Base-by-base conservation (phyloP, 1,140 invertebrate species). In the Drosophila santomea region DNA sequence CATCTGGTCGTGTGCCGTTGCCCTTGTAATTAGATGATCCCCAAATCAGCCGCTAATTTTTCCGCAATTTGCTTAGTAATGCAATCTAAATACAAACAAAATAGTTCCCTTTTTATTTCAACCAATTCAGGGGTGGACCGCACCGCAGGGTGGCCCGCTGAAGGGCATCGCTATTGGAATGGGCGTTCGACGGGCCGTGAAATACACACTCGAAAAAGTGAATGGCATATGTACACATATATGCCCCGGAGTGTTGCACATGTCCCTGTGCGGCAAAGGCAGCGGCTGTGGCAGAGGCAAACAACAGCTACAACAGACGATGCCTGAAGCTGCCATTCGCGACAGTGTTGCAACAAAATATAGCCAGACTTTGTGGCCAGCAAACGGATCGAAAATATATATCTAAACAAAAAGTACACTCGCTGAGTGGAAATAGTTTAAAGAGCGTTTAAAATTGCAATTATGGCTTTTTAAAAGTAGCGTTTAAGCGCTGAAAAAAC, bases 61-160 rank as follows among this genome's bases (percentile, higher is more conserved):
- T 92, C 91, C 91, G 90, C 90, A 92, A 92, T 92, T 92, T 92
- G 91, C 90, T 92, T 92, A 90, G 89, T 92, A 92, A 92, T 91
- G 80, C 81, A 92, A 92, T 91, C 91, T 92, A 91, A 92, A 91
- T 92, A 91, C 88, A 91, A 89, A 91, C 84, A 90, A 91, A 91
- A 90, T 88, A 76, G 71, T 76, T 71, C 63, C 63, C 55, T 78
- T 59, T 73, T 73, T 73, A 58, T 72, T 73, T 41, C 38, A 8
- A 25, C 57, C 11, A 23, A 28, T 61, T 36, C 36, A 57, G 68
- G 68, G 68, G 64, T 71, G 67, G 50, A 48, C 67, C 51, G 64
- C 64, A 36, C 64, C 20, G 47, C 64, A 58, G 67, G 64, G 63
- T 41, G 67, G 32, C 35, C 39, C 47, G 35, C 28, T 50, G 50